These are phyloP conservation scores for Cephus nigrinus DNA, from an alignment of 2,888 invertebrate species.

Conservation along the genomic window DNA sequence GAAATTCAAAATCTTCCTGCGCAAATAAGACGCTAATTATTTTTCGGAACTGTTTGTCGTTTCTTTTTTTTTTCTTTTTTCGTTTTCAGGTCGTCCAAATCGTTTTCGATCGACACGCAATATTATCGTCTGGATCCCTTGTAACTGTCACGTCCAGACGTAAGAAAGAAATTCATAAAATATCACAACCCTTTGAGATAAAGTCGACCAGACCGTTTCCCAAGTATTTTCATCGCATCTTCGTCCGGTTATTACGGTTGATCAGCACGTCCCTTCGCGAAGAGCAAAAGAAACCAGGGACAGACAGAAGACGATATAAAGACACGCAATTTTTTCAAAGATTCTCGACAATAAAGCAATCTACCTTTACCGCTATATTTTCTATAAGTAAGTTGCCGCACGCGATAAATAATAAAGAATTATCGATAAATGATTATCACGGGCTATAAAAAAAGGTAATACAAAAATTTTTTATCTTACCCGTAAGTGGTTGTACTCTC, in stretches of 20 bases:
- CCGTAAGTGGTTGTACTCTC: conserved; percentile 41
- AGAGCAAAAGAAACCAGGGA: not conserved
- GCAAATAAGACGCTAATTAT: conserved; percentile 3
- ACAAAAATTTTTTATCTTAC: conserved; percentile 31
- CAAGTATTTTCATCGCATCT: not conserved
- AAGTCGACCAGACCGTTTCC: not conserved
- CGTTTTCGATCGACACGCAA: not conserved
- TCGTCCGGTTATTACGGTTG: not conserved
- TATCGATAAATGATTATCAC: not conserved
- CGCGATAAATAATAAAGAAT: not conserved
- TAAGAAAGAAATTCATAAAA: not conserved
- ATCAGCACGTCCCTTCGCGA: not conserved
- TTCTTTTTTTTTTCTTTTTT: not conserved
- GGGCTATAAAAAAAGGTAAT: not conserved
- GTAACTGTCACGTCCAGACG: not conserved
- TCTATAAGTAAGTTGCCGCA: not conserved
- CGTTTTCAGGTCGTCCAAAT: not conserved
- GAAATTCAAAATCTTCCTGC: too few species aligned
- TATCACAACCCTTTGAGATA: not conserved
- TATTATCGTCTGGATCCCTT: not conserved
- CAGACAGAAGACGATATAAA: not conserved
- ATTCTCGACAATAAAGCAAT: not conserved
- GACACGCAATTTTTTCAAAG: not conserved
- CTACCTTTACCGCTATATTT: not conserved
- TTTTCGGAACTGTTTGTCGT: not conserved